Evolutionary conservation across 2,888 invertebrate genomes (phyloP).

Genomic region (Leptinotarsa haldemani): DNA sequence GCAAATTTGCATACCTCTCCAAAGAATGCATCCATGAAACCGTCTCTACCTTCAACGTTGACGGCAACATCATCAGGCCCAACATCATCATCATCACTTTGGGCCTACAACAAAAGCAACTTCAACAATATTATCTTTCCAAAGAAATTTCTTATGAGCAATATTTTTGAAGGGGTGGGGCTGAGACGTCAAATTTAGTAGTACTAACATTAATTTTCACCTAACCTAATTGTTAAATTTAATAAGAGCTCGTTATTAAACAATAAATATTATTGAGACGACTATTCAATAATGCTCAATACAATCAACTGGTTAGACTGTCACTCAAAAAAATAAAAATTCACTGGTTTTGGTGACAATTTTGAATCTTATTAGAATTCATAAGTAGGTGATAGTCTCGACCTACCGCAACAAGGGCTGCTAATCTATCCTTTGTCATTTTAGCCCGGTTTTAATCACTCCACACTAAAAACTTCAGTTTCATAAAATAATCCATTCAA

Average conservation of each 20-base stretch:
- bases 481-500: constrained; percentile 84
- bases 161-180: constrained; percentile 57
- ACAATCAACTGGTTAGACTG: constrained; percentile 22
- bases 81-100: constrained; percentile 97
- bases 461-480: constrained; percentile 75
- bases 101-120: constrained; percentile 77
- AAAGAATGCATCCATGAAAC: constrained; percentile 99
- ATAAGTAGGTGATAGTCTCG: constrained; percentile 40
- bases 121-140: constrained; percentile 25
- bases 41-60: constrained; percentile 90
- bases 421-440: constrained; percentile 98
- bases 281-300: background rate
- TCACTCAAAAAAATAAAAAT: constrained; percentile 35
- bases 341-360: constrained; percentile 35
- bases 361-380: constrained; percentile 40
- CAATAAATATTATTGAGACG: constrained; percentile 39
- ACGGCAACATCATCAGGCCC: constrained; percentile 96
- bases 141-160: constrained; percentile 17
- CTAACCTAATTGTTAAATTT: constrained; percentile 57
- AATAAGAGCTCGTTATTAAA: constrained; percentile 27
- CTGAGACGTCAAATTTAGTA: constrained; percentile 42
- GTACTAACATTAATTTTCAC: constrained; percentile 48
- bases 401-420: constrained; percentile 93
- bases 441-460: constrained; percentile 64
- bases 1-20: constrained; percentile 82